Evolutionary conservation across 1,140 invertebrate species (phyloP), one percentile per base, ranked within the genome.

Genomic region (Polypedilum pembai): DNA sequence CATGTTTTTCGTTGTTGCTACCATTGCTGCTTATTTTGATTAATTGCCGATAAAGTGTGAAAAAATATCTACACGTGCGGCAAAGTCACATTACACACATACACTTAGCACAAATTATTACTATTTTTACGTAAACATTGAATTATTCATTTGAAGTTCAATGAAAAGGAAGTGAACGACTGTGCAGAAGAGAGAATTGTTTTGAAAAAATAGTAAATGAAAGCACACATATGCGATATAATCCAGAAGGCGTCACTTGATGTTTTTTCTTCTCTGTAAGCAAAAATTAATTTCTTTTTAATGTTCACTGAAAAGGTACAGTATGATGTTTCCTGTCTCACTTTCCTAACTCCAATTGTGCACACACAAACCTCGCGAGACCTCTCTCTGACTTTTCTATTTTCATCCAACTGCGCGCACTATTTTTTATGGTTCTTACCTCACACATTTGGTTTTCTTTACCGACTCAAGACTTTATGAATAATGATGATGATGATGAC

Each of bases 41-140:
- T 56, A 56, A 56, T 56, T 56, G 45, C 45, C 45, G 45, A 56
- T 56, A 56, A 56, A 56, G 45, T 56, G 45, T 56, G 45, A 12
- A 56, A 56, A 56, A 56, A 56, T 56, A n/a, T 33, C 24, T 33
- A 33, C 24, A 33, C 24, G 24, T 33, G 24, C 24, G 24, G 24
- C 5, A 33, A 33, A 33, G 12, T 12, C 45, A 56, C n/a, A 56
- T 56, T 4, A 15, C 12, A n/a, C 15, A 56, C n/a, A 4, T 15
- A 56, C 45, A n/a, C n/a, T n/a, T 4, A 56, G 45, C 5, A n/a
- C 45, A 56, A n/a, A 56, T 56, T 56, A n/a, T n/a, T n/a, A n/a
- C 12, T 56, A n/a, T 56, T 56, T 15, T 56, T n/a, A 56, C 45
- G 45, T 56, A n/a, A 56, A 56, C n/a, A n/a, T 15, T 15, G 12